Evolutionary conservation across 2,113 vertebrate genomes (phyloP).

Genomic region (Aptenodytes patagonicus): DNA sequence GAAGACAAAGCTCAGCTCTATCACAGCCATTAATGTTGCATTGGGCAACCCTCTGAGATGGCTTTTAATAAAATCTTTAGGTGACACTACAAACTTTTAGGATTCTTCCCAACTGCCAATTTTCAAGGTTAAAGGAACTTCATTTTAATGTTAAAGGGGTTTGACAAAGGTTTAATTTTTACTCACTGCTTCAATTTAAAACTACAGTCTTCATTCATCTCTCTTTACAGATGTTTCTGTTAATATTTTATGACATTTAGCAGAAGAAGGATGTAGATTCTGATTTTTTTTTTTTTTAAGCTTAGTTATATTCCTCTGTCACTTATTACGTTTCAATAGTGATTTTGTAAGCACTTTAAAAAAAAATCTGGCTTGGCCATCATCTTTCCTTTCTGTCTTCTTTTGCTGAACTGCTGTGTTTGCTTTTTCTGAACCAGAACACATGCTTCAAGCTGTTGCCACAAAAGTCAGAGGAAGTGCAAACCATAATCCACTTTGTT

Average conservation of each 20-base stretch:
- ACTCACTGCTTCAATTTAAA: constrained; percentile 8
- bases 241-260: constrained; percentile 34
- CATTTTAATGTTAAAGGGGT: background rate
- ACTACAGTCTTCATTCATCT: background rate
- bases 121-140: background rate
- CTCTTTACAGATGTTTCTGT: constrained; percentile 1
- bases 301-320: background rate
- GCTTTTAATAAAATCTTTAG: background rate
- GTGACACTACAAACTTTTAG: background rate
- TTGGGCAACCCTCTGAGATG: background rate
- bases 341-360: background rate
- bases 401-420: background rate
- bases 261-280: background rate
- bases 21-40: background rate
- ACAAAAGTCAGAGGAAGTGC: background rate
- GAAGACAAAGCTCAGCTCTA: background rate
- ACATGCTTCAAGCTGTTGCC: background rate
- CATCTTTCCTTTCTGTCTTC: background rate
- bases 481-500: background rate
- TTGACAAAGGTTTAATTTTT: constrained; percentile 34
- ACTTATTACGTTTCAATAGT: background rate
- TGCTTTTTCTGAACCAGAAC: background rate
- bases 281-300: background rate
- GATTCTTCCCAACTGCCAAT: background rate
- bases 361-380: background rate